Base-by-base conservation (phyloP, 2,888 invertebrate genomes). In the Drepanosiphum platanoidis region DNA sequence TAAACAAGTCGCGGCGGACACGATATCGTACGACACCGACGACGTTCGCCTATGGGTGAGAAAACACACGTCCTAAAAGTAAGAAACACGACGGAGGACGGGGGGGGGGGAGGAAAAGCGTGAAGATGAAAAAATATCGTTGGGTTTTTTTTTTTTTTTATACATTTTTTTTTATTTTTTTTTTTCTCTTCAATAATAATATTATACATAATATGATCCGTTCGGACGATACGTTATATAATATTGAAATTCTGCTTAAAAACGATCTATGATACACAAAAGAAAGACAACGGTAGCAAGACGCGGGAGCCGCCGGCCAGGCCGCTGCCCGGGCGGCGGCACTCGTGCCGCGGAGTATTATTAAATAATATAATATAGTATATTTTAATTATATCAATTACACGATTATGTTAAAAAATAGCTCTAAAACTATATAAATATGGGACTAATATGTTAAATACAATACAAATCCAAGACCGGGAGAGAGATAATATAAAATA, bases 201-300 rank as follows among this genome's bases (percentile, higher is more conserved):
- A 61, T n/a, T 71, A 71, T 39, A 39, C 22, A 71, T 70, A 36
- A 70, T 70, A 70, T 8, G 72, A 72, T 46, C 46, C 72, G 27
- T 36, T 46, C 72, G 72, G 72, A 46, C 39, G 39, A 71, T 39
- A 71, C 39, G 39, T 68, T 32, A 68, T 68, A 68, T 71, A 66
- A 32, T 39, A 32, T 66, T 5, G 13, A 66, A 66, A 71, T 71
- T 61, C 61, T 61, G 61, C 61, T 46, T 72, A 39, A 9, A 72
- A 72, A 46, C 27, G 30, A 34, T 77, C 22, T 61, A 5, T 61
- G 36, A n/a, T 32, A 61, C 36, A 75, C 72, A 74, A 58, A 46
- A 39, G 83, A 84, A 84, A 84, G 83, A 84, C 83, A 30, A 18
- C 52, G 83, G 83, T 36, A 84, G 83, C 68, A 58, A 84, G 83